A percentile compares a stretch with the other conserved stretches of the same genome.
phyloP scores from a whole-genome alignment of 2,797 vertebrate species.

The Danio choprae region DNA sequence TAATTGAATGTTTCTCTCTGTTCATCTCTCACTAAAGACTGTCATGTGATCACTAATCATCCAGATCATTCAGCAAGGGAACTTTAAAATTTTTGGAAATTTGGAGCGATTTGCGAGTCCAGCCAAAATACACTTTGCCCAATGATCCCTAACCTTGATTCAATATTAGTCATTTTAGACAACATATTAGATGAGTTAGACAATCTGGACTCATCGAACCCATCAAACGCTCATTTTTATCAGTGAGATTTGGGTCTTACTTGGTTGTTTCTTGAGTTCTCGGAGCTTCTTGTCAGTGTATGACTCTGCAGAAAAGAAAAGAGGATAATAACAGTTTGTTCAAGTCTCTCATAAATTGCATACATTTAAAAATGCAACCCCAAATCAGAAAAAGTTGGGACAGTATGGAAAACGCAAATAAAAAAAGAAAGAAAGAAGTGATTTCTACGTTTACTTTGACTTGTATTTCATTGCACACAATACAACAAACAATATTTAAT shows the following conservation, averaged over 20 bases:
- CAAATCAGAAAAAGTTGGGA: too few species aligned
- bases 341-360: not conserved
- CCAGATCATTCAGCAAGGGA: not conserved
- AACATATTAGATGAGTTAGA: not conserved
- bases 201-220: not conserved
- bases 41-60: not conserved
- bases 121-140: not conserved
- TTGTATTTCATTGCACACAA: too few species aligned
- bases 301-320: conserved; percentile 68
- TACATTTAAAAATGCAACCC: not conserved
- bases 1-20: not conserved
- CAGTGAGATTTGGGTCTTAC: conserved; percentile 62
- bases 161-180: not conserved
- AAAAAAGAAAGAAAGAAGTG: too few species aligned
- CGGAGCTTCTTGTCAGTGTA: conserved; percentile 76
- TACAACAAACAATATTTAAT: too few species aligned
- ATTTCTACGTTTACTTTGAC: too few species aligned
- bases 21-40: too few species aligned
- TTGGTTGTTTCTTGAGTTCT: conserved; percentile 71
- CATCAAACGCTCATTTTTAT: not conserved
- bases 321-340: not conserved
- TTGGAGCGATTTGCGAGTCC: conserved; percentile 21
- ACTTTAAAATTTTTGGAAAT: not conserved
- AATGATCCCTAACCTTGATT: not conserved
- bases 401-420: too few species aligned